A percentile compares a stretch with the other conserved stretches of the same genome.
These are phyloP conservation scores for Scomber colias DNA, from an alignment of 2,113 vertebrate genomes.

Conservation along the genomic window DNA sequence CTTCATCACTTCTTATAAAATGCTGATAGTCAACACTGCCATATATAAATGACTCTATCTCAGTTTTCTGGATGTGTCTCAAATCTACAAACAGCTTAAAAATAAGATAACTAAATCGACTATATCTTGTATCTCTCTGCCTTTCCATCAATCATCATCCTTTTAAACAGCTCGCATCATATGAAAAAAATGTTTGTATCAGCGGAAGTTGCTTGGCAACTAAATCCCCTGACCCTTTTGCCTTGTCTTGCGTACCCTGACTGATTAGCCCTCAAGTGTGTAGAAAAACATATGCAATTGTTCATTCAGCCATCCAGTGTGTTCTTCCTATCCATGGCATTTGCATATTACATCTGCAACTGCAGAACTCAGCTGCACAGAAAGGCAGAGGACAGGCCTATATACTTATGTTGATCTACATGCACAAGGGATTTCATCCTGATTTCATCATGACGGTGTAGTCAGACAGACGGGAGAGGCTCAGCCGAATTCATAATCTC, in stretches of 20 bases:
- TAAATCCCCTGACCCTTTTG: constrained; percentile 51
- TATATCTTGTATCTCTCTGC: not conserved
- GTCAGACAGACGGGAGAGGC: constrained; percentile 62
- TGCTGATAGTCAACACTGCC: not conserved
- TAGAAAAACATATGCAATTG: constrained; percentile 51
- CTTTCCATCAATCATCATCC: not conserved
- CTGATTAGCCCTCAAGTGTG: constrained; percentile 70
- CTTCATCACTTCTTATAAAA: not conserved
- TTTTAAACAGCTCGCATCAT: constrained; percentile 9
- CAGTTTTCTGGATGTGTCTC: not conserved
- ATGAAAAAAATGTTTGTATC: constrained; percentile 31
- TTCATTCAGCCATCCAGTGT: constrained; percentile 44
- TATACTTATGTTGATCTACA: constrained; percentile 45
- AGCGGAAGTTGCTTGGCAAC: constrained; percentile 64
- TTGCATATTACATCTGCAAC: constrained; percentile 40
- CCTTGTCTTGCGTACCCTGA: constrained; percentile 46
- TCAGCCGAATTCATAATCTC: constrained; percentile 67
- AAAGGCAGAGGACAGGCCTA: constrained; percentile 16
- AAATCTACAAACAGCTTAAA: constrained; percentile 7
- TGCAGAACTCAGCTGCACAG: constrained; percentile 25
- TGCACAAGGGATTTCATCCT: constrained; percentile 67
- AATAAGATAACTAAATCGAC: not conserved
- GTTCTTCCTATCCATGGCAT: not conserved
- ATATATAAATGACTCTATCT: not conserved
- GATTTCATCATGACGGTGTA: constrained; percentile 71